Evolutionary conservation across 2,888 invertebrate species (phyloP).

Genomic region (Hirtodrosophila histrioides): DNA sequence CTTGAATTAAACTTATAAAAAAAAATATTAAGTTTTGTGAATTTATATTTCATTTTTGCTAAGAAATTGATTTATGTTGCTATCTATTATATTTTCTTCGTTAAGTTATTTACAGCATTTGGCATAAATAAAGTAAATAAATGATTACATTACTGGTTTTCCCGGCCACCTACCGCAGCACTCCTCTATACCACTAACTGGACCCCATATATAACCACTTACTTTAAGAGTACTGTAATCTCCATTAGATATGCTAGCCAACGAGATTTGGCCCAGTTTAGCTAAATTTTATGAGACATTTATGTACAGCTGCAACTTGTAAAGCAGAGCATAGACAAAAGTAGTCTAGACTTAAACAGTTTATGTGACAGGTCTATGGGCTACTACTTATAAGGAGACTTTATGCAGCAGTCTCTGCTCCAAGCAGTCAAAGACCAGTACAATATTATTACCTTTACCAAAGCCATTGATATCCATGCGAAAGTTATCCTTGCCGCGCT

Average conservation of each 20-base stretch:
- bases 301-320: conserved; percentile 27
- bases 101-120: too few species aligned
- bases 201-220: background rate
- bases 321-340: conserved; percentile 7
- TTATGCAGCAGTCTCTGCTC: conserved; percentile 2
- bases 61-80: too few species aligned
- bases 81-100: too few species aligned
- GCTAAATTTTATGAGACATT: conserved; percentile 45
- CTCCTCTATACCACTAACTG: background rate
- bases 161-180: background rate
- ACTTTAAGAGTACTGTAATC: conserved; percentile 9
- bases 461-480: conserved; percentile 87
- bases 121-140: too few species aligned
- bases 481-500: conserved; percentile 90
- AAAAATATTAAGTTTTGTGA: too few species aligned
- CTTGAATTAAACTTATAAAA: too few species aligned
- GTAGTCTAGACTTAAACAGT: conserved; percentile 19
- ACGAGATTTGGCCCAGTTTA: conserved; percentile 23
- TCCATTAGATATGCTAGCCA: conserved; percentile 20
- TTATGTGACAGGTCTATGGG: conserved; percentile 33
- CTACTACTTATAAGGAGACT: conserved; percentile 10
- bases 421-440: background rate
- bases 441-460: conserved; percentile 86
- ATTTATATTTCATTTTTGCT: background rate
- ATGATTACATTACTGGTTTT: background rate